Percentiles rank a stretch among this genome's conserved stretches.
phyloP scores from a whole-genome alignment of 2,113 vertebrate species.

The Andinoacara biseriatus region DNA sequence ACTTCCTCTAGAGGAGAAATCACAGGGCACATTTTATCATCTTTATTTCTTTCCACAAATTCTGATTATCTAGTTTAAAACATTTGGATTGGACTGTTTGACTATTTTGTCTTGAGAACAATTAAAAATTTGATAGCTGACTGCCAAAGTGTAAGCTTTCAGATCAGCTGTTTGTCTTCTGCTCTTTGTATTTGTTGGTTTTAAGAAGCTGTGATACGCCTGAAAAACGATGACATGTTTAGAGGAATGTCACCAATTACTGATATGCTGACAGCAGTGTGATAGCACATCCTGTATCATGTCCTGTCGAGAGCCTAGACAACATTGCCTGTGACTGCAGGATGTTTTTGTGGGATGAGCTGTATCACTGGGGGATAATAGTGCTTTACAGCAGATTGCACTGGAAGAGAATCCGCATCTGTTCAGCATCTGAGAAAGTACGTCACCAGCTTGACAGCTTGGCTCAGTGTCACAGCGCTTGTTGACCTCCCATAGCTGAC shows the following conservation, averaged over 20 bases:
- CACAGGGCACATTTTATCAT: conserved; percentile 9
- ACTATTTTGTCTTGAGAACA: background rate
- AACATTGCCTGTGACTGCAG: conserved; percentile 52
- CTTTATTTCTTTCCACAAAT: background rate
- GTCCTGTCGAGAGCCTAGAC: conserved; percentile 60
- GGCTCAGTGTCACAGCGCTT: conserved; percentile 54
- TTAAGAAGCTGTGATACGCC: background rate
- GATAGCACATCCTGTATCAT: conserved; percentile 62
- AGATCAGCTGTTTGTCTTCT: background rate
- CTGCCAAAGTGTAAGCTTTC: background rate
- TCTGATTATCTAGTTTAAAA: background rate
- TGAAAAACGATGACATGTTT: conserved; percentile 43
- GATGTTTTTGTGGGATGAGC: conserved; percentile 77
- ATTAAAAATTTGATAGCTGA: background rate
- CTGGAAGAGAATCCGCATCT: conserved; percentile 67
- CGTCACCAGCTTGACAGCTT: conserved; percentile 68
- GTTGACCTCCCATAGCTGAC: conserved; percentile 30
- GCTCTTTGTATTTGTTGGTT: background rate
- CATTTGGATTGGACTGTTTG: background rate
- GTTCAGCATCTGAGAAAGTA: conserved; percentile 61
- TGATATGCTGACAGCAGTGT: conserved; percentile 66
- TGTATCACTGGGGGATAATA: conserved; percentile 67
- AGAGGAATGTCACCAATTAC: conserved; percentile 45
- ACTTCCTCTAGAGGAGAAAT: conserved; percentile 1
- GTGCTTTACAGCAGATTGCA: conserved; percentile 66